These are phyloP conservation scores for Drosophila hawaiiensis DNA, from an alignment of 2,888 invertebrate species.

Conservation along the genomic window DNA sequence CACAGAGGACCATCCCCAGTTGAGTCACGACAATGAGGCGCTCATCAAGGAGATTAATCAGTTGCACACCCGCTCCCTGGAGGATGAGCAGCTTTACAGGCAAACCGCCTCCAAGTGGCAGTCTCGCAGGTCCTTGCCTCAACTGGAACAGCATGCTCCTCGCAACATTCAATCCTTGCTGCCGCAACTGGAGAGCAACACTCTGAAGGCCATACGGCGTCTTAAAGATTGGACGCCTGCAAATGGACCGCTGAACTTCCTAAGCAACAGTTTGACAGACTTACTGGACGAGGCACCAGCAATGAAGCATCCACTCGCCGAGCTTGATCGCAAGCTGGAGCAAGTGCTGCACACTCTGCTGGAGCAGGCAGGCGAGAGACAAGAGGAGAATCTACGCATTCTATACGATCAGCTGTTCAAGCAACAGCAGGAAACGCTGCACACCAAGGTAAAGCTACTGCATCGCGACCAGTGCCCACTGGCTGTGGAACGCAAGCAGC, in stretches of 20 bases:
- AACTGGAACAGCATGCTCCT: neutral
- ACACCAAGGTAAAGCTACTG: slow-evolving; percentile 21
- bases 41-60: slow-evolving; percentile 29
- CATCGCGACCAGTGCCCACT: slow-evolving; percentile 6
- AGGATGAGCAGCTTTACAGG: slow-evolving; percentile 18
- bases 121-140: neutral
- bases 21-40: slow-evolving; percentile 18
- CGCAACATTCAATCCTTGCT: neutral
- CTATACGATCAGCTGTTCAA: slow-evolving; percentile 56
- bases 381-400: slow-evolving; percentile 48
- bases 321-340: slow-evolving; percentile 50
- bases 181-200: neutral
- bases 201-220: slow-evolving; percentile 36
- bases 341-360: slow-evolving; percentile 31
- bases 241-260: slow-evolving; percentile 33
- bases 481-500: neutral
- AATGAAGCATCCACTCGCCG: slow-evolving; percentile 5
- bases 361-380: slow-evolving; percentile 39
- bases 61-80: slow-evolving; percentile 17
- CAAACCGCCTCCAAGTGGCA: slow-evolving; percentile 4
- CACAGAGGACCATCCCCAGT: neutral
- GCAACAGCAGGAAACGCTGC: slow-evolving; percentile 33
- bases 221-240: slow-evolving; percentile 45
- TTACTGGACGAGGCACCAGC: slow-evolving; percentile 29
- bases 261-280: slow-evolving; percentile 31